phyloP scores from a whole-genome alignment of 2,797 vertebrate species.

The Helicolenus hilgendorfi region DNA sequence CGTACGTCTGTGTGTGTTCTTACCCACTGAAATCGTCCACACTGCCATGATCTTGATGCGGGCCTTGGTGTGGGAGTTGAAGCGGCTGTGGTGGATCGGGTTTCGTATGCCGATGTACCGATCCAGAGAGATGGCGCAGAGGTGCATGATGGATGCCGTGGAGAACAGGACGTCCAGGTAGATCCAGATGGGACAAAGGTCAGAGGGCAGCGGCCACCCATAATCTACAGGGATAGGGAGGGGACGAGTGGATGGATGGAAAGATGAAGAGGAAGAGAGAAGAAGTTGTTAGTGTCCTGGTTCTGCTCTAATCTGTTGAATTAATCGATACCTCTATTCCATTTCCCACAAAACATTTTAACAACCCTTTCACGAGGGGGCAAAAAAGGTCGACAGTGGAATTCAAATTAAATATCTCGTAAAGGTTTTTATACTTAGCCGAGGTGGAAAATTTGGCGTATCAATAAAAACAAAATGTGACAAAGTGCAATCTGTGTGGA shows the following conservation, averaged over 20 bases:
- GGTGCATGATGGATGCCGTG: slow-evolving; percentile 98
- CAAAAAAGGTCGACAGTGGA: not conserved
- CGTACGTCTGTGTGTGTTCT: slow-evolving; percentile 59
- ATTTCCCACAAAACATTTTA: too few relatives aligned
- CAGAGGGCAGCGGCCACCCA: slow-evolving; percentile 94
- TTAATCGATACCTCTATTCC: too few relatives aligned
- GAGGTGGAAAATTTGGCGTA: not conserved
- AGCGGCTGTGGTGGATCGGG: slow-evolving; percentile 96
- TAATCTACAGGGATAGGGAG: slow-evolving; percentile 87
- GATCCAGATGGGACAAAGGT: slow-evolving; percentile 96
- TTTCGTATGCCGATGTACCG: slow-evolving; percentile 97
- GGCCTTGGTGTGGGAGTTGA: slow-evolving; percentile 96
- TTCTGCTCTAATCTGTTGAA: not conserved
- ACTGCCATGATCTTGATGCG: slow-evolving; percentile 96
- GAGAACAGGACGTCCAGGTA: slow-evolving; percentile 98
- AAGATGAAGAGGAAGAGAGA: not conserved
- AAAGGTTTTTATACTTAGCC: not conserved
- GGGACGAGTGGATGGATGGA: not conserved
- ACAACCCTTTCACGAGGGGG: not conserved
- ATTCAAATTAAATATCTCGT: not conserved
- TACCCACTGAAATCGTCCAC: slow-evolving; percentile 97
- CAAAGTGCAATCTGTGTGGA: not conserved
- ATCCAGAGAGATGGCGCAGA: slow-evolving; percentile 97
- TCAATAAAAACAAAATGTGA: not conserved
- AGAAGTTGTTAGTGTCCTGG: not conserved